Conservation (phyloP, 2,113 vertebrate genomes). For the Nannospalax galili region DNA sequence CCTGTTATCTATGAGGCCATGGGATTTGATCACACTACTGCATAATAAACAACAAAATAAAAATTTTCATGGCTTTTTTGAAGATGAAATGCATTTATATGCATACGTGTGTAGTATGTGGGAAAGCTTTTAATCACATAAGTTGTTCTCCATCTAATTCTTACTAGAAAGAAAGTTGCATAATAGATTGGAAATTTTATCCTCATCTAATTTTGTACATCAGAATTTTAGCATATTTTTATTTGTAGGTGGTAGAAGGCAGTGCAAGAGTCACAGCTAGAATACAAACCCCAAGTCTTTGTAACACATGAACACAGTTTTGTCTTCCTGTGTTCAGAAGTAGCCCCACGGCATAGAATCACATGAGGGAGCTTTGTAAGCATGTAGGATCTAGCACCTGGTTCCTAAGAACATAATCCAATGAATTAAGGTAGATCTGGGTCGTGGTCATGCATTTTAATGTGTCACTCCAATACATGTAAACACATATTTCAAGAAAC, state of each 20-base stretch:
- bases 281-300: not conserved
- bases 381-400: not conserved
- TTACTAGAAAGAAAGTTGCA: not conserved
- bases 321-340: not conserved
- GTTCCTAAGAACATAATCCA: not conserved
- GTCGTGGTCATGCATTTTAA: not conserved
- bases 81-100: not conserved
- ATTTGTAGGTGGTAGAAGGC: not conserved
- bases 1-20: not conserved
- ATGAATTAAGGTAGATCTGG: not conserved
- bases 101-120: not conserved
- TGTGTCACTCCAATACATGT: not conserved
- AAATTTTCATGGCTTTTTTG: not conserved
- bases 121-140: not conserved
- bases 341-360: not conserved
- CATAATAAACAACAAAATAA: not conserved
- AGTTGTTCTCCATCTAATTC: not conserved
- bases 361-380: not conserved
- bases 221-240: constrained; percentile 36
- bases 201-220: not conserved
- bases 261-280: not conserved
- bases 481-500: not conserved
- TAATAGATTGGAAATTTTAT: not conserved
- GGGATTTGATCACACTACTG: not conserved
- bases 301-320: not conserved